Conservation (phyloP, 2,888 invertebrate species). For the Fissipunctia ypsillon region DNA sequence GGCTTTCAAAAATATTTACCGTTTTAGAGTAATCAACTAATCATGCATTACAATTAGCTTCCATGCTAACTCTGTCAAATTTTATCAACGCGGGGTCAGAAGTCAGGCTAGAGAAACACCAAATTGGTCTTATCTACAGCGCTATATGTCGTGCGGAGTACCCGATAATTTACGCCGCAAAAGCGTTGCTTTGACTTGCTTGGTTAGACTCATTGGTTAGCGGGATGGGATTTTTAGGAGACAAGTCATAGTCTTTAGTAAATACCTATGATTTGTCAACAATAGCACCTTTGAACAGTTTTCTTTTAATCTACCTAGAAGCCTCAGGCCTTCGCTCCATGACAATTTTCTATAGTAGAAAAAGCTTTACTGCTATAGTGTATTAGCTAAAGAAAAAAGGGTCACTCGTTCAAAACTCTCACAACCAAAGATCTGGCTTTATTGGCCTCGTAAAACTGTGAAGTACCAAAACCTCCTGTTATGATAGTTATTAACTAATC, state of each 20-base stretch:
- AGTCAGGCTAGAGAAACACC: neutral
- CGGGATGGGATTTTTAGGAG: neutral
- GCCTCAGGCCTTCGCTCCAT: too few relatives aligned
- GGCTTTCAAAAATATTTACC: too few relatives aligned
- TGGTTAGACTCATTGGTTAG: conserved; percentile 20
- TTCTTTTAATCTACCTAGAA: too few relatives aligned
- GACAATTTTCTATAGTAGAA: too few relatives aligned
- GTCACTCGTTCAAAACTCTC: neutral
- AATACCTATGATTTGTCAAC: too few relatives aligned
- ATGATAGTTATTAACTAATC: too few relatives aligned
- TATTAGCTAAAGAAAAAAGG: neutral
- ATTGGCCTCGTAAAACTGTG: conserved; percentile 1
- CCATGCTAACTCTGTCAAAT: neutral
- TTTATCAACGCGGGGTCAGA: conserved; percentile 14
- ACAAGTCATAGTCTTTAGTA: neutral
- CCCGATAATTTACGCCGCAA: neutral
- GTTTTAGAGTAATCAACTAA: too few relatives aligned
- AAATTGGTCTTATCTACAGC: neutral
- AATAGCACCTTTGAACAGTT: too few relatives aligned
- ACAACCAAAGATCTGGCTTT: neutral
- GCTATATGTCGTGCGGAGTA: conserved; percentile 1
- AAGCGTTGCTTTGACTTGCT: too few relatives aligned
- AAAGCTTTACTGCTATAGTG: neutral
- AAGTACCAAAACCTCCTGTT: too few relatives aligned
- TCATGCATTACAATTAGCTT: too few relatives aligned